A percentile compares a stretch with the other conserved stretches of the same genome.
These are phyloP conservation scores for Centroberyx gerrardi DNA, from an alignment of 2,797 vertebrate genomes.

Conservation along the genomic window DNA sequence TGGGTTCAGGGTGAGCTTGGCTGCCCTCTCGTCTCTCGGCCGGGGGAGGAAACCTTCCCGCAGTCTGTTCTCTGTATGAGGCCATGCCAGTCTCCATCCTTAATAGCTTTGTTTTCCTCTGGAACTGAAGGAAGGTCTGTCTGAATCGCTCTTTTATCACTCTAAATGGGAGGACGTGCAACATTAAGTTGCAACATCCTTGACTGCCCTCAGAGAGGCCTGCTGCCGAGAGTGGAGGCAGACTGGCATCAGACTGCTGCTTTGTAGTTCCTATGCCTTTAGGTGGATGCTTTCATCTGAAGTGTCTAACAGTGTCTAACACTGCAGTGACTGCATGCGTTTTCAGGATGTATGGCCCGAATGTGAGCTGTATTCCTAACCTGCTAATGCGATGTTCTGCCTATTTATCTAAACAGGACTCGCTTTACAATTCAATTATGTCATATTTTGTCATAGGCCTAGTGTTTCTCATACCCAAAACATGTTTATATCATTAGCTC, in stretches of 20 bases:
- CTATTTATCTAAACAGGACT: background rate
- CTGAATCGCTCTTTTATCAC: slow-evolving; percentile 41
- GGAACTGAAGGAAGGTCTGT: slow-evolving; percentile 38
- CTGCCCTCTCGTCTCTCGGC: slow-evolving; percentile 46
- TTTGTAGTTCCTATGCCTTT: slow-evolving; percentile 9
- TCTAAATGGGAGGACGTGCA: slow-evolving; percentile 49
- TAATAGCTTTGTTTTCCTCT: slow-evolving; percentile 61
- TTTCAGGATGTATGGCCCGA: background rate
- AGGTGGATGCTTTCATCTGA: slow-evolving; percentile 12
- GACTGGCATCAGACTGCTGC: slow-evolving; percentile 24
- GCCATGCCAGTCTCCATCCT: slow-evolving; percentile 26
- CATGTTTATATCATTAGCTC: background rate
- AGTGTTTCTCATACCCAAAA: too few relatives aligned
- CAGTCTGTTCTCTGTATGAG: slow-evolving; percentile 34
- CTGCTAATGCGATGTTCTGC: background rate
- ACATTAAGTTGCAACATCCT: slow-evolving; percentile 59
- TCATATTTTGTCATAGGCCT: background rate
- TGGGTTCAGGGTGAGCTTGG: slow-evolving; percentile 66
- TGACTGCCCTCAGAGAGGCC: slow-evolving; percentile 43
- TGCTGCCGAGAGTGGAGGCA: slow-evolving; percentile 32
- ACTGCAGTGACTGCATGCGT: background rate
- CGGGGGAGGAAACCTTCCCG: slow-evolving; percentile 27
- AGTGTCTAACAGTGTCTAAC: background rate
- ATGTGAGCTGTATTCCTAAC: background rate
- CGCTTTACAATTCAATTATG: background rate